Percentiles rank a stretch among this genome's conserved stretches.
Evolutionary conservation across 2,113 vertebrate species (phyloP).

Genomic region (Muscicapa adusta): DNA sequence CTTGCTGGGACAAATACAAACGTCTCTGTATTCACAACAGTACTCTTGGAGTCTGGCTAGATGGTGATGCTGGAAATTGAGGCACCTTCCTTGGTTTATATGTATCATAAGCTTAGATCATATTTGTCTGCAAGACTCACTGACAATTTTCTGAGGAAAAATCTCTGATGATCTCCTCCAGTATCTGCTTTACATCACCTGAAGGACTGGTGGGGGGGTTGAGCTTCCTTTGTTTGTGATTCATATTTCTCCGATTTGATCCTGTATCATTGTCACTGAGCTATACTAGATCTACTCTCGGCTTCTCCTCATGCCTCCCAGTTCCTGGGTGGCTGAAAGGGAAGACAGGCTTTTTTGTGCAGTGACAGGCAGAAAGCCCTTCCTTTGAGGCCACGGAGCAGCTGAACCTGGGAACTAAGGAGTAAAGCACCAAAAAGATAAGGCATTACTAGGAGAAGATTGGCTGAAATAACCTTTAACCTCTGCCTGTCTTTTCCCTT

Average conservation of each 20-base stretch:
- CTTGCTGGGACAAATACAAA: neutral
- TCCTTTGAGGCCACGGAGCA: neutral
- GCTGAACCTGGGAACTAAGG: neutral
- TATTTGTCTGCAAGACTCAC: neutral
- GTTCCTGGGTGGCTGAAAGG: neutral
- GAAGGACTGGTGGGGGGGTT: neutral
- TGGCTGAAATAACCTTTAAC: slow-evolving; percentile 56
- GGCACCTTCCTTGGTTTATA: neutral
- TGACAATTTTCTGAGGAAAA: neutral
- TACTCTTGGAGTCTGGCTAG: neutral
- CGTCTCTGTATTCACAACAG: neutral
- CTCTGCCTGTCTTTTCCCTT: slow-evolving; percentile 40
- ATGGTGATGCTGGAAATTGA: neutral
- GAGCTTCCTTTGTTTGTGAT: neutral
- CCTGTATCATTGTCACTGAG: neutral
- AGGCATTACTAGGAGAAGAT: slow-evolving; percentile 17
- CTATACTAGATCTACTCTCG: neutral
- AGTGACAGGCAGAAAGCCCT: neutral
- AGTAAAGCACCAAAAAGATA: slow-evolving; percentile 45
- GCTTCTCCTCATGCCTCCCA: neutral
- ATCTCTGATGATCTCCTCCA: neutral
- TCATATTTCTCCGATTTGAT: neutral
- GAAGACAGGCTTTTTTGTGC: neutral
- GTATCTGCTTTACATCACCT: neutral
- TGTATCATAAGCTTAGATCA: neutral